phyloP scores from a whole-genome alignment of 2,888 invertebrate genomes.

The Caenorhabditis uteleia region DNA sequence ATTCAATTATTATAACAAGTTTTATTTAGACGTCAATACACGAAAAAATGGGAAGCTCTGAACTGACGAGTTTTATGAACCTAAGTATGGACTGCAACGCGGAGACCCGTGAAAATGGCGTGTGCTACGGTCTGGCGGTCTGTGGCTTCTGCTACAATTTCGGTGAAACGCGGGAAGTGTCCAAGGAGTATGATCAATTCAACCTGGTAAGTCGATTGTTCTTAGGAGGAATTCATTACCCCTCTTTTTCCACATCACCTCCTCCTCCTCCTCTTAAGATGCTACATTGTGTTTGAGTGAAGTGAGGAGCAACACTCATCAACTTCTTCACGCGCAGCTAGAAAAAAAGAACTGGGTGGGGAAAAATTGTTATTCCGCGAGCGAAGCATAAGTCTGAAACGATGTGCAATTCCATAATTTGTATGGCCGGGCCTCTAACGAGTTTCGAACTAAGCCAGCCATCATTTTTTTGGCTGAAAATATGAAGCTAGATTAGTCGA shows the following conservation, averaged over 20 bases:
- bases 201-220: constrained; percentile 50
- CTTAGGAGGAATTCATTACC: constrained; percentile 1
- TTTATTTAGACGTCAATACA: too few species aligned
- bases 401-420: too few species aligned
- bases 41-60: too few species aligned
- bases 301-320: too few species aligned
- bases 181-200: constrained; percentile 56
- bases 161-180: constrained; percentile 46
- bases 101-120: constrained; percentile 35
- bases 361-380: too few species aligned
- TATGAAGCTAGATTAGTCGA: too few species aligned
- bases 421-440: too few species aligned
- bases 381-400: too few species aligned
- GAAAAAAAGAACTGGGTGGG: too few species aligned
- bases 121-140: constrained; percentile 54
- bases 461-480: too few species aligned
- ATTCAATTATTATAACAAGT: background rate
- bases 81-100: constrained; percentile 30
- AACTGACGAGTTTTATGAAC: constrained; percentile 5
- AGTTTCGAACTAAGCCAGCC: too few species aligned
- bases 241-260: constrained; percentile 9
- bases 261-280: constrained; percentile 2
- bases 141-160: constrained; percentile 64
- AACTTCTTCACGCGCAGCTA: too few species aligned
- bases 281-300: constrained; percentile 8